Evolutionary conservation across 1,140 invertebrate species (phyloP).

Genomic region (Cepaea nemoralis): DNA sequence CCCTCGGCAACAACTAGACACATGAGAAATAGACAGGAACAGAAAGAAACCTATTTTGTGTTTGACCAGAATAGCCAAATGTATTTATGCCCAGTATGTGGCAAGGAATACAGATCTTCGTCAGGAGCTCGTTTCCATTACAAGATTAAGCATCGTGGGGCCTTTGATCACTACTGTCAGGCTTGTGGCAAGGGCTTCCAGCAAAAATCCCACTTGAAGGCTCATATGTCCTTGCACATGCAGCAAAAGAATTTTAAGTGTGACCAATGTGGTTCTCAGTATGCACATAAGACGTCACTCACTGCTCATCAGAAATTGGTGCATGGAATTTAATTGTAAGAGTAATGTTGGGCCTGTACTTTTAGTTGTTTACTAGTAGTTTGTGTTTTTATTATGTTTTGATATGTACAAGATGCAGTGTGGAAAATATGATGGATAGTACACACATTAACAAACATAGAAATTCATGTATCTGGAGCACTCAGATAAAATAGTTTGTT

Average conservation of each 20-base stretch:
- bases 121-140: conserved; percentile 42
- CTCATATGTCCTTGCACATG: conserved; percentile 45
- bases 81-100: conserved; percentile 39
- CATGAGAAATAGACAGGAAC: not conserved
- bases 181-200: conserved; percentile 48
- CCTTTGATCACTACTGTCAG: conserved; percentile 42
- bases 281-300: conserved; percentile 47
- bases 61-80: conserved; percentile 18
- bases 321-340: conserved; percentile 21
- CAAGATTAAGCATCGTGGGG: conserved; percentile 43
- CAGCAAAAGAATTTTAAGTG: conserved; percentile 45
- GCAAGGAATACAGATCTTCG: conserved; percentile 42
- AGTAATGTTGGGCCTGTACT: not conserved
- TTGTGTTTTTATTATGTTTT: not conserved
- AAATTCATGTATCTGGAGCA: too few species aligned
- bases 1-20: not conserved
- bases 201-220: conserved; percentile 44
- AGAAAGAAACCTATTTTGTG: conserved; percentile 26
- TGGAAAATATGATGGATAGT: too few species aligned
- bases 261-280: conserved; percentile 40
- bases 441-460: too few species aligned
- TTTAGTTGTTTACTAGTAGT: not conserved
- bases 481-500: too few species aligned
- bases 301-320: conserved; percentile 35
- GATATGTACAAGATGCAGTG: too few species aligned